phyloP scores from a whole-genome alignment of 2,888 invertebrate species.

The Eupithecia tripunctaria region DNA sequence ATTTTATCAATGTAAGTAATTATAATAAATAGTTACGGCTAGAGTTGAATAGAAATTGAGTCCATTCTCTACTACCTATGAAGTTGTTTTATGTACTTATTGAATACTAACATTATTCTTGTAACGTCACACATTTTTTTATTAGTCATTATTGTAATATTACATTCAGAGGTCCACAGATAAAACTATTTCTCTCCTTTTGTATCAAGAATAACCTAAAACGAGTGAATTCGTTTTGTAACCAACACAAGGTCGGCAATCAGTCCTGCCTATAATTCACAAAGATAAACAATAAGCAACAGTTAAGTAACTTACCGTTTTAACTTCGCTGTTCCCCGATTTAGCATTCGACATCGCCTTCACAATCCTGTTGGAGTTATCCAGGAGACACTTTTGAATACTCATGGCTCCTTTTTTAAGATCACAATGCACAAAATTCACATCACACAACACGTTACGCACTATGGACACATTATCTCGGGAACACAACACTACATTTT shows the following conservation, averaged over 20 bases:
- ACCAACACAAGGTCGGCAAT: slow-evolving; percentile 50
- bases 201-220: slow-evolving; percentile 41
- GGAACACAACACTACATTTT: slow-evolving; percentile 71
- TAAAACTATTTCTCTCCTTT: slow-evolving; percentile 17
- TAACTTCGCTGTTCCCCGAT: slow-evolving; percentile 72
- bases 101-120: slow-evolving; percentile 15
- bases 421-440: slow-evolving; percentile 67
- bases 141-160: not conserved
- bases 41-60: slow-evolving; percentile 11
- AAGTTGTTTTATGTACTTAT: slow-evolving; percentile 24
- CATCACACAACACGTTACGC: slow-evolving; percentile 70
- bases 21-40: not conserved
- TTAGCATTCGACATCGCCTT: slow-evolving; percentile 82
- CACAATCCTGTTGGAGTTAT: slow-evolving; percentile 82
- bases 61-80: slow-evolving; percentile 21
- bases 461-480: slow-evolving; percentile 51
- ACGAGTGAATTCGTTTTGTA: slow-evolving; percentile 29
- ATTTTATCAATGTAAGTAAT: slow-evolving; percentile 28
- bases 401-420: slow-evolving; percentile 72
- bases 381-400: slow-evolving; percentile 82
- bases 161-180: not conserved
- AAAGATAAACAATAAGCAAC: slow-evolving; percentile 28
- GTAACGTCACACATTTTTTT: not conserved
- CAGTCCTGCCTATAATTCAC: slow-evolving; percentile 28
- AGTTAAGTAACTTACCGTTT: slow-evolving; percentile 68